Base-by-base conservation (phyloP, 1,140 invertebrate species). In the Aphaenogaster floridana region DNA sequence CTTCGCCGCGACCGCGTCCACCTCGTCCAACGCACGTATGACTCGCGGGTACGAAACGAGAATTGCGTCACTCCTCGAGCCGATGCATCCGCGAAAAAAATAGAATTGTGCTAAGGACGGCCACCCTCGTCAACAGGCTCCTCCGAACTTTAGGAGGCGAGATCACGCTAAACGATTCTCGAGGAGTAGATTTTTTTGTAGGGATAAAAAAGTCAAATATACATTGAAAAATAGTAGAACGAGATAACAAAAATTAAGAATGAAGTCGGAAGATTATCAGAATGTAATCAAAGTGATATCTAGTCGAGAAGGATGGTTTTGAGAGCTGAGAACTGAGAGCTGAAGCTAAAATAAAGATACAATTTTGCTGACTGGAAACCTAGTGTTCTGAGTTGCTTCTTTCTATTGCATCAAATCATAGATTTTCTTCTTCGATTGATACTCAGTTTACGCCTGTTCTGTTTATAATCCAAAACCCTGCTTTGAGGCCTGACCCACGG, bases 71-170 rank as follows among this genome's bases (percentile, higher is more conserved):
- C 42, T 78, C 71, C 39, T 71, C 79, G 64, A 69, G 48, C 45
- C 84, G 90, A 91, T 93, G 90, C 92, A 93, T 93, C 54, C 69
- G 17, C 90, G 91, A 91, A 92, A 93, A 87, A 94, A 94, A 93
- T 94, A 94, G 92, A 94, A 91, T 92, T 63, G 91, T 94, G 92
- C 92, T 93, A 93, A 94, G 92, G 71, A 79, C 86, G 68, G 42
- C 21, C 59, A 50, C 64, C 72, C 78, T 71, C 85, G 52, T 48
- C 54, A 34, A 48, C 34, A 17, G 13, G 8, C 11, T 28, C 36
- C 5, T 42, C 15, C 5, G 13, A 69, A 52, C 28, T 34, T 45
- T 7, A 42, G 9, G 28, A 59, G 2, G 15, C 36, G 9, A 39
- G 7, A 78, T 64, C 17, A 48, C 1, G 8, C 3, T 8, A 15